Conservation (phyloP, 2,113 vertebrate species). For the Colistium nudipinnis region DNA sequence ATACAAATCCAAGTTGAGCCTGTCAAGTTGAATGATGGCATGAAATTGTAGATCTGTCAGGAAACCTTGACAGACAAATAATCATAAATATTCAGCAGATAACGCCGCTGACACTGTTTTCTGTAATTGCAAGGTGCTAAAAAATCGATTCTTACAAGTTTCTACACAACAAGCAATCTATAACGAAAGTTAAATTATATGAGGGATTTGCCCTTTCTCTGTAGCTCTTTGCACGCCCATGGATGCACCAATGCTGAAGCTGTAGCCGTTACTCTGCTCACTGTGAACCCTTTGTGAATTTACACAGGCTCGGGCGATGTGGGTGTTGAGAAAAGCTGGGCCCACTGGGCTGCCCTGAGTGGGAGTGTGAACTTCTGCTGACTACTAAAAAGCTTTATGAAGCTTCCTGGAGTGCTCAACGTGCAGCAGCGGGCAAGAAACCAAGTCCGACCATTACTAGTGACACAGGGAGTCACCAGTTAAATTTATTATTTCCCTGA, state of each 20-base stretch:
- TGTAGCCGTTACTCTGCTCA: conserved; percentile 1
- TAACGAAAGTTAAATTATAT: too few relatives aligned
- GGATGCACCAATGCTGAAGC: neutral
- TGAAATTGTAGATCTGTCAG: neutral
- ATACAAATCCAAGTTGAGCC: neutral
- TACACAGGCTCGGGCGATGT: conserved; percentile 29
- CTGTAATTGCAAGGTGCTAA: neutral
- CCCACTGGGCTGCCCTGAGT: conserved; percentile 41
- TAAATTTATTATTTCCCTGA: neutral
- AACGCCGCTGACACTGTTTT: too few relatives aligned
- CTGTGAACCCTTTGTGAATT: conserved; percentile 56
- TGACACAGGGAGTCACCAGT: conserved; percentile 3
- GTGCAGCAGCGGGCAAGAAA: conserved; percentile 22
- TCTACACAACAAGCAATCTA: too few relatives aligned
- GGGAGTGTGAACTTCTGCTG: conserved; percentile 57
- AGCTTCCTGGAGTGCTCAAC: conserved; percentile 23
- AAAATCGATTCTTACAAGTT: conserved; percentile 34
- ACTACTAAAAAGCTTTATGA: conserved; percentile 51
- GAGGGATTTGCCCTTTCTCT: too few relatives aligned
- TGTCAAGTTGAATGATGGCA: neutral
- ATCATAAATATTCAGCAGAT: neutral
- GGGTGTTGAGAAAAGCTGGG: conserved; percentile 52
- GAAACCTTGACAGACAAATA: neutral
- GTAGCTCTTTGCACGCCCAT: too few relatives aligned
- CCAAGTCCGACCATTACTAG: conserved; percentile 13